Conservation (phyloP, 2,113 vertebrate genomes). For the Seriola rivoliana region DNA sequence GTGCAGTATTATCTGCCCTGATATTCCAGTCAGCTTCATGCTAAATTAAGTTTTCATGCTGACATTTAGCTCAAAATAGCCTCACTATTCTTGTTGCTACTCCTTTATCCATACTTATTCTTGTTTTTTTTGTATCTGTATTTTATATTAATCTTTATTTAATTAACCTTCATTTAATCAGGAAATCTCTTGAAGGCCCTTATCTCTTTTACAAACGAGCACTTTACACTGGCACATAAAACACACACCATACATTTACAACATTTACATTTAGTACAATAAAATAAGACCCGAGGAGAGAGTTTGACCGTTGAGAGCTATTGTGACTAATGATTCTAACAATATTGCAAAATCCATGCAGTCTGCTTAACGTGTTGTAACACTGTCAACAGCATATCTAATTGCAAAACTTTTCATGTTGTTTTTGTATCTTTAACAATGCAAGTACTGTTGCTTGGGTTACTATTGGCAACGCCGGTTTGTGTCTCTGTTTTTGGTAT, state of each 20-base stretch:
- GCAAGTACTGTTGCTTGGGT: neutral
- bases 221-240: neutral
- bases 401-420: neutral
- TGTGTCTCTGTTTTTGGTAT: neutral
- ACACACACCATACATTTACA: neutral
- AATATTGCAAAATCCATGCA: no score
- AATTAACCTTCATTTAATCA: neutral
- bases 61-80: neutral
- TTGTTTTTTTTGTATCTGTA: neutral
- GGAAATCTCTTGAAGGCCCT: neutral
- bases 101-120: neutral
- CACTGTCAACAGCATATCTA: neutral
- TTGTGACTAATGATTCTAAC: no score
- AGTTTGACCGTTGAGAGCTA: neutral
- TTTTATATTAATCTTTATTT: neutral
- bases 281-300: neutral
- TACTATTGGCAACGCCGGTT: neutral
- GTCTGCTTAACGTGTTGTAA: neutral
- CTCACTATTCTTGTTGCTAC: neutral
- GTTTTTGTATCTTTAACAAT: neutral
- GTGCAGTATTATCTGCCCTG: no score
- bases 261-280: neutral
- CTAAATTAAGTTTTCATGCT: no score
- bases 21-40: no score
- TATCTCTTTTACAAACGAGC: neutral